These are phyloP conservation scores for Dryocosmus kuriphilus DNA, from an alignment of 2,888 invertebrate species.

Conservation along the genomic window DNA sequence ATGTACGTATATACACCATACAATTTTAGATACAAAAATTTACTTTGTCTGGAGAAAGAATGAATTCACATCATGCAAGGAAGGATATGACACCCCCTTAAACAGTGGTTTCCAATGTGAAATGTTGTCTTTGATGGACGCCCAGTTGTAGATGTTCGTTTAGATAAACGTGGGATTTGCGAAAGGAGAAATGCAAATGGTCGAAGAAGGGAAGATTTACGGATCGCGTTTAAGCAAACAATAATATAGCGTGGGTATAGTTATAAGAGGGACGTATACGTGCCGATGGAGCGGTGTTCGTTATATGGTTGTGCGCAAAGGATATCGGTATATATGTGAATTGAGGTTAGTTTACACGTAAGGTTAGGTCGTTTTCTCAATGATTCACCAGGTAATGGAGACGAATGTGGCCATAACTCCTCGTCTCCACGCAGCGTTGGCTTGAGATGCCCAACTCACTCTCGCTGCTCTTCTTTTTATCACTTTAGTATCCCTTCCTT, in stretches of 20 bases:
- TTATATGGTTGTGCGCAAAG: slow-evolving; percentile 17
- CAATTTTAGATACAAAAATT: not conserved
- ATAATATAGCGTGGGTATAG: slow-evolving; percentile 56
- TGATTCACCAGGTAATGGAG: slow-evolving; percentile 75
- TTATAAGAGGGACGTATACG: slow-evolving; percentile 5
- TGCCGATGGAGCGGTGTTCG: slow-evolving; percentile 33
- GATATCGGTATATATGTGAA: slow-evolving; percentile 44
- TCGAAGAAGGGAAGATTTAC: slow-evolving; percentile 56
- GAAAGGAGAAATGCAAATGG: slow-evolving; percentile 31
- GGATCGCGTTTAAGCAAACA: slow-evolving; percentile 74
- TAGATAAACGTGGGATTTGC: slow-evolving; percentile 10
- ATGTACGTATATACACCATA: not conserved
- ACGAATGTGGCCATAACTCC: slow-evolving; percentile 74
- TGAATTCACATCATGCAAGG: not conserved
- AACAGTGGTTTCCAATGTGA: not conserved
- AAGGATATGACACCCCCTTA: not conserved
- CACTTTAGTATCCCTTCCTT: not conserved
- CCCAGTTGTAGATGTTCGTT: slow-evolving; percentile 8
- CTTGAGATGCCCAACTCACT: slow-evolving; percentile 14
- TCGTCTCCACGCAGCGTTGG: slow-evolving; percentile 58
- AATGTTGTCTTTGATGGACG: slow-evolving; percentile 8
- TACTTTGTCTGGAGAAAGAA: not conserved
- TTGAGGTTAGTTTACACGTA: slow-evolving; percentile 31
- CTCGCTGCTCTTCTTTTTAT: slow-evolving; percentile 13
- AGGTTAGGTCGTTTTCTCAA: slow-evolving; percentile 63